Conservation (phyloP, 2,113 vertebrate genomes). For the Nibea albiflora region DNA sequence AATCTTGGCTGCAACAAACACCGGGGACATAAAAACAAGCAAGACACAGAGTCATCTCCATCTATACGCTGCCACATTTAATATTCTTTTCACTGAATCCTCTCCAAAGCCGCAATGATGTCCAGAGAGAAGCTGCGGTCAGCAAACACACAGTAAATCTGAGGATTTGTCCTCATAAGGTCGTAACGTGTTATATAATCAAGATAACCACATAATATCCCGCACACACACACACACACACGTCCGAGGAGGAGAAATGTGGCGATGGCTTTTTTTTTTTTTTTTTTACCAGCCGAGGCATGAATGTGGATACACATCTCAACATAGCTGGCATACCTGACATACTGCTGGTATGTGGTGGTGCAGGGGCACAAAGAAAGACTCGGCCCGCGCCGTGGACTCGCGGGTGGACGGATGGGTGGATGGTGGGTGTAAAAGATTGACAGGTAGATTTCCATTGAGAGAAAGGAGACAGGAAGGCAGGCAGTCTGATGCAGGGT, state of each 20-base stretch:
- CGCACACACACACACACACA: not conserved
- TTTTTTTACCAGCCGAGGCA: constrained; percentile 41
- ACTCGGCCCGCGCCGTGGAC: no score
- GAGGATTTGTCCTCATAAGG: constrained; percentile 70
- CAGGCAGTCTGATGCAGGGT: constrained; percentile 41
- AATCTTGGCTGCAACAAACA: not conserved
- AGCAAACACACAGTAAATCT: constrained; percentile 51
- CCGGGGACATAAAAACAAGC: not conserved
- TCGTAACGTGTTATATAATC: constrained; percentile 63
- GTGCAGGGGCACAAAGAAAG: constrained; percentile 16
- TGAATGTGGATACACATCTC: constrained; percentile 59
- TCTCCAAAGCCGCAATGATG: not conserved
- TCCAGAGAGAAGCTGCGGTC: constrained; percentile 28
- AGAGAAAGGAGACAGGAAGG: constrained; percentile 26
- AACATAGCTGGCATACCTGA: constrained; percentile 69
- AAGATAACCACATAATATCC: constrained; percentile 43
- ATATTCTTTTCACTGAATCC: constrained; percentile 18
- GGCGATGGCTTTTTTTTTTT: no score
- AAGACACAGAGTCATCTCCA: not conserved
- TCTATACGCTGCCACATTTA: not conserved
- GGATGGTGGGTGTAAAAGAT: not conserved
- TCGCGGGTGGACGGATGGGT: constrained; percentile 21
- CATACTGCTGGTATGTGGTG: constrained; percentile 53
- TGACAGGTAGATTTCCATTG: constrained; percentile 23
- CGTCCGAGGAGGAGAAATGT: not conserved